Evolutionary conservation across 2,888 invertebrate species (phyloP).

Genomic region (Pristionchus japonicus): DNA sequence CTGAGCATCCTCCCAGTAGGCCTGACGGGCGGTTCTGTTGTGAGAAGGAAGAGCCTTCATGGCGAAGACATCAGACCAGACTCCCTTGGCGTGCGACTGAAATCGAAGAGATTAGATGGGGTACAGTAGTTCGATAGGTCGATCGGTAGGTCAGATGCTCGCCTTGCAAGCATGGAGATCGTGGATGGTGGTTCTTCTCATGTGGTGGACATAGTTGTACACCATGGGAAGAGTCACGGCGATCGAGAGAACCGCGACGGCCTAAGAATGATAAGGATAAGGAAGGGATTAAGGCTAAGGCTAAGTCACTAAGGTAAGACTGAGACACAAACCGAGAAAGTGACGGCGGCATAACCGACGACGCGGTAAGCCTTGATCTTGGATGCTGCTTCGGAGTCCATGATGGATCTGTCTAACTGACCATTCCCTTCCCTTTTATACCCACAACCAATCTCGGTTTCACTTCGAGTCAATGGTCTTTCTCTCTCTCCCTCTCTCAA

Average conservation of each 20-base stretch:
- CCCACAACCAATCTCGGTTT: background rate
- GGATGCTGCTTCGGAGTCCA: constrained; percentile 30
- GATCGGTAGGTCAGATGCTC: background rate
- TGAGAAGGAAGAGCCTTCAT: constrained; percentile 64
- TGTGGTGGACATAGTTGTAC: constrained; percentile 47
- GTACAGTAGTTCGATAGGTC: background rate
- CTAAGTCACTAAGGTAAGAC: background rate
- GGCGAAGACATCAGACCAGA: constrained; percentile 73
- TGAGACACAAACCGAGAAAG: constrained; percentile 10
- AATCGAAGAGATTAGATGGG: constrained; percentile 32
- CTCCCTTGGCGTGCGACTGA: constrained; percentile 72
- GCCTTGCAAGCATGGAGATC: constrained; percentile 45
- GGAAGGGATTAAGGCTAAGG: background rate
- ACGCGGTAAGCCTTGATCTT: constrained; percentile 37
- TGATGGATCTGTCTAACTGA: background rate
- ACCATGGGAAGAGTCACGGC: constrained; percentile 48
- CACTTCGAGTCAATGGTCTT: background rate
- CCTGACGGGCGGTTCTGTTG: constrained; percentile 68
- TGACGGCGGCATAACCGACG: constrained; percentile 42
- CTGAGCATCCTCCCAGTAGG: constrained; percentile 54
- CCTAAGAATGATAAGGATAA: background rate
- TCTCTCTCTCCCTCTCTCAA: background rate
- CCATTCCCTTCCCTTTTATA: constrained; percentile 9
- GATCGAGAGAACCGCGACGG: constrained; percentile 45
- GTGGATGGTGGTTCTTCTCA: constrained; percentile 46